Evolutionary conservation across 2,888 invertebrate species (phyloP).

Genomic region (Pandemis corylana): DNA sequence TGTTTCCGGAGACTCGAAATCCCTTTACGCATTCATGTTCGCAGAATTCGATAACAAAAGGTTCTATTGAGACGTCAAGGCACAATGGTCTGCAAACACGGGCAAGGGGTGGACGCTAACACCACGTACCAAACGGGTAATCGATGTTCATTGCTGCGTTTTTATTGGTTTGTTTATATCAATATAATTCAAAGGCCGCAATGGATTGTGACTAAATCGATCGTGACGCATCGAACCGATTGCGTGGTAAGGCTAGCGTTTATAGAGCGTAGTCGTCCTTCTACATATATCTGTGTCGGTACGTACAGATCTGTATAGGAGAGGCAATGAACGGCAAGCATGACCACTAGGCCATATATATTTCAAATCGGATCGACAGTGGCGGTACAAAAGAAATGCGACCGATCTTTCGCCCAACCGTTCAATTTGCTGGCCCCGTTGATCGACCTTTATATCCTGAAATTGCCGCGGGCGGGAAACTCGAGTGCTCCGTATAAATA

Average conservation of each 20-base stretch:
- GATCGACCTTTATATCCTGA: conserved; percentile 47
- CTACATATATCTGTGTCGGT: neutral
- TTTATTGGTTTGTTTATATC: conserved; percentile 11
- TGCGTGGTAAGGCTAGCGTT: neutral
- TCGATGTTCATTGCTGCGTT: conserved; percentile 37
- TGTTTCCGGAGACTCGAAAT: conserved; percentile 44
- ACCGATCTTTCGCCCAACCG: conserved; percentile 45
- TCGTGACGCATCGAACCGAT: neutral
- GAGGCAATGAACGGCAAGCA: conserved; percentile 8
- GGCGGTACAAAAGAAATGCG: conserved; percentile 49
- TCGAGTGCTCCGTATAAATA: neutral
- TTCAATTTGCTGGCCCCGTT: conserved; percentile 50
- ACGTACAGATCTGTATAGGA: neutral
- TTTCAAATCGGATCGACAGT: conserved; percentile 37
- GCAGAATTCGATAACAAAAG: conserved; percentile 53
- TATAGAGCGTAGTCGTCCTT: neutral
- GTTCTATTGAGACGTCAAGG: conserved; percentile 52
- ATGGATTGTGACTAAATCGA: neutral
- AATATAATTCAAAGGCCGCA: neutral
- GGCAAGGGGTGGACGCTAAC: conserved; percentile 12
- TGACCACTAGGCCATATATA: conserved; percentile 29
- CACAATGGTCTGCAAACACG: conserved; percentile 40
- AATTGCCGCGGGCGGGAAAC: conserved; percentile 44
- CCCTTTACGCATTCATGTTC: conserved; percentile 51
- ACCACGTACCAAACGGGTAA: conserved; percentile 31